Conservation (phyloP, 2,888 invertebrate species). For the Drosophila suboccidentalis region DNA sequence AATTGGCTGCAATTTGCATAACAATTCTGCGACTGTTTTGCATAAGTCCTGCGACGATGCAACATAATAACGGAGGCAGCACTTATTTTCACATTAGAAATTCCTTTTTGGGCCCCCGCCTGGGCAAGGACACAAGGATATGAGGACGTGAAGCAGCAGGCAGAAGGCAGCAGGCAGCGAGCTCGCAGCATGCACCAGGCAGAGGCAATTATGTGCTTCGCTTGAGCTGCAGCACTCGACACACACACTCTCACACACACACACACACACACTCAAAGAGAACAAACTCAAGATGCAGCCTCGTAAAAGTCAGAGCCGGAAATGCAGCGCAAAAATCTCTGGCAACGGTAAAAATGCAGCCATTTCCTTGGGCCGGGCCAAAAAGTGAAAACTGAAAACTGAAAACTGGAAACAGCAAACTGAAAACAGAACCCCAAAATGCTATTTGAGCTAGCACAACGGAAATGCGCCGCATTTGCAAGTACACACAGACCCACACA, state of each 20-base stretch:
- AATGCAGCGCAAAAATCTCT: constrained; percentile 75
- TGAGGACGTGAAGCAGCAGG: constrained; percentile 35
- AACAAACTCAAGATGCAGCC: constrained; percentile 58
- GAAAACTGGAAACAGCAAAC: neutral
- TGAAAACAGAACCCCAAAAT: constrained; percentile 32
- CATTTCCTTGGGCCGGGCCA: constrained; percentile 55
- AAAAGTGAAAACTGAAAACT: constrained; percentile 12
- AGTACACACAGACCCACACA: constrained; percentile 9
- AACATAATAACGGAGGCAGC: constrained; percentile 76
- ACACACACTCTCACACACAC: constrained; percentile 16
- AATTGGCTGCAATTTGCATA: constrained; percentile 83
- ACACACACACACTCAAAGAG: constrained; percentile 17
- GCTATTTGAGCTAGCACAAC: constrained; percentile 51
- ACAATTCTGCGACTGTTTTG: constrained; percentile 78
- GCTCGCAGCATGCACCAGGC: constrained; percentile 29
- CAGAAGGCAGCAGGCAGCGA: constrained; percentile 10
- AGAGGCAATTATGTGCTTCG: constrained; percentile 83
- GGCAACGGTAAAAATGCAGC: constrained; percentile 65
- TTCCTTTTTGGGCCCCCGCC: constrained; percentile 66
- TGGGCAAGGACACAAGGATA: constrained; percentile 60
- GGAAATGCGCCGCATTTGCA: constrained; percentile 51
- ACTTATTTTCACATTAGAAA: constrained; percentile 81
- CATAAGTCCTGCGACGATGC: constrained; percentile 78
- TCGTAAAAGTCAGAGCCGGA: constrained; percentile 77
- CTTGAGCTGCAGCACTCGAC: constrained; percentile 65